Base-by-base conservation (phyloP, 2,888 invertebrate genomes). In the Thera obeliscata region DNA sequence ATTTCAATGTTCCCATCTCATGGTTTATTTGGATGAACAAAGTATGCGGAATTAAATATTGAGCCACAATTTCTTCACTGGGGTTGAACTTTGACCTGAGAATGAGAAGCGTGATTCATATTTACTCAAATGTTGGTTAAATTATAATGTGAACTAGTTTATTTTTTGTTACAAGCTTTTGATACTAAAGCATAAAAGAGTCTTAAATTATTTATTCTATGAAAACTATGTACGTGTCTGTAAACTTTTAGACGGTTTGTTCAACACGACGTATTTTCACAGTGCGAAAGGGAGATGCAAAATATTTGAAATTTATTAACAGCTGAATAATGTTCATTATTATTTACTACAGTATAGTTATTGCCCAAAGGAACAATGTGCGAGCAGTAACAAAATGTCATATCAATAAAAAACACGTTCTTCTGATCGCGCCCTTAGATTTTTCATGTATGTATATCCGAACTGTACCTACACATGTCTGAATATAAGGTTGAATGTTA, bases 1-100 rank as follows among this genome's bases (percentile, higher is more conserved):
- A 82, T 85, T 86, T 86, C 83, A 86, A 86, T 87, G 81, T 83
- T 83, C 81, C 72, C 79, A 77, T 75, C 81, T 73, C 79, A 77
- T 75, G 69, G 78, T 74, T 75, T 71, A 76, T 75, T 75, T 70
- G 76, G 67, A 64, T 70, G 72, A 74, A 73, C 71, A 73, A 70
- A 74, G 67, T 69, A 71, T 72, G 70, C 72, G 56, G 69, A 72
- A 72, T 70, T 74, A 72, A 74, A 74, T 69, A 63, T 70, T 67
- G 67, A 66, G 69, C 69, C 68, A 74, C 72, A 76, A 76, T 76
- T 77, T 69, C 67, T 71, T 66, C 74, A 71, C 69, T 68, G 64
- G 33, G 52, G 33, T 68, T 72, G 74, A 73, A 73, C 76, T 72
- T 64, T 69, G 72, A 70, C 74, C 71, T 61, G 72, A 69, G 67